Percentiles rank a stretch among this genome's conserved stretches.
These are phyloP conservation scores for Illadopsis cleaveri DNA, from an alignment of 2,113 vertebrate species.

Conservation along the genomic window DNA sequence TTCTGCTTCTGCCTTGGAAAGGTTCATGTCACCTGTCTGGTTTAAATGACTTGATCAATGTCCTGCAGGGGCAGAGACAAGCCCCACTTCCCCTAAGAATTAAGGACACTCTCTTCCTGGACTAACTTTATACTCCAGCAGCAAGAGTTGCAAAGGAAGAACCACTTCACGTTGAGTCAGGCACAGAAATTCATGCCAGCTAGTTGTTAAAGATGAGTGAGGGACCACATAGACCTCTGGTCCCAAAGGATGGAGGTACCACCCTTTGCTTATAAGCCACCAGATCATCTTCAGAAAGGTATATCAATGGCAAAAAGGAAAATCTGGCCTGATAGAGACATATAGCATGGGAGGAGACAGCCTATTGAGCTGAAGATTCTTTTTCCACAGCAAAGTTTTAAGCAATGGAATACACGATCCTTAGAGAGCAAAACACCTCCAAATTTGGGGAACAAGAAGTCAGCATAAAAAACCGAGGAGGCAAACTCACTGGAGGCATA, in stretches of 20 bases:
- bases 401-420: neutral
- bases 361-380: neutral
- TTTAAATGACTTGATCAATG: neutral
- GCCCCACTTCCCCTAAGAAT: neutral
- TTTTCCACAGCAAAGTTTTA: neutral
- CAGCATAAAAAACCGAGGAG: neutral
- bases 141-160: neutral
- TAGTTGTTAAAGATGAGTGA: neutral
- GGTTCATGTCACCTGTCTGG: neutral
- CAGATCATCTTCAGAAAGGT: neutral
- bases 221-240: neutral
- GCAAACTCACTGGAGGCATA: neutral
- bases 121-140: neutral
- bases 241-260: neutral
- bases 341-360: neutral
- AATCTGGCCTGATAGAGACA: neutral
- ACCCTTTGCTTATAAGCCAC: neutral
- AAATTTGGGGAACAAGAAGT: neutral
- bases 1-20: neutral
- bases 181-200: neutral
- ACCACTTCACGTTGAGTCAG: fast-evolving
- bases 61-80: neutral
- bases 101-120: neutral
- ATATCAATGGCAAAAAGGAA: neutral
- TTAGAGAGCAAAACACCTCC: neutral